Evolutionary conservation across 2,797 vertebrate genomes (phyloP).

Genomic region (Cossypha heuglini): DNA sequence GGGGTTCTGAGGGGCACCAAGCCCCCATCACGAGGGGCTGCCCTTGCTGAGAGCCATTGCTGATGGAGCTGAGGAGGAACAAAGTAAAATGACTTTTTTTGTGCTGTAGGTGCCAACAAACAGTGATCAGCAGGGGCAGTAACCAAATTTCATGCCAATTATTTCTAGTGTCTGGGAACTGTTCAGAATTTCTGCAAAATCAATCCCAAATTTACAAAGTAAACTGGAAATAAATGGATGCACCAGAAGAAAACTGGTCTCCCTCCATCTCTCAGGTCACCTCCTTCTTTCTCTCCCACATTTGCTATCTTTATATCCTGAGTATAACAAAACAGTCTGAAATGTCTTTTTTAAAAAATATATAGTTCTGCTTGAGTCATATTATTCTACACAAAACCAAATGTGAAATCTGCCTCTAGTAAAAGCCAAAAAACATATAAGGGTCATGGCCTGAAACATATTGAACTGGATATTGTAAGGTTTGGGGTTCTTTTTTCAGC

Average conservation of each 20-base stretch:
- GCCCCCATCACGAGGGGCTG: rapidly evolving
- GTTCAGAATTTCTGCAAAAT: neutral
- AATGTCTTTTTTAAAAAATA: neutral
- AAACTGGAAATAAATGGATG: neutral
- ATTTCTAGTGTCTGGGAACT: neutral
- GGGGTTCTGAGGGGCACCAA: neutral
- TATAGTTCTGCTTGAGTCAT: neutral
- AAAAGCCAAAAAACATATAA: constrained; percentile 3
- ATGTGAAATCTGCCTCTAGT: neutral
- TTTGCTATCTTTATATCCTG: neutral
- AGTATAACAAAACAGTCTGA: neutral
- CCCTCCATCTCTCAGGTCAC: neutral
- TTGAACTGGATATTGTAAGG: constrained; percentile 27
- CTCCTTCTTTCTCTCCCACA: neutral
- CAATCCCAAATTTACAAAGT: neutral
- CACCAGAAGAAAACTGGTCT: neutral
- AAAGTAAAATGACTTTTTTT: neutral
- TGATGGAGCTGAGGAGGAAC: neutral
- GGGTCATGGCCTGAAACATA: constrained; percentile 40
- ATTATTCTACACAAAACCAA: neutral
- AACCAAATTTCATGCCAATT: neutral
- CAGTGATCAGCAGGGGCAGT: neutral
- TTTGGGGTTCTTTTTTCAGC: neutral
- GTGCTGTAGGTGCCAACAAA: neutral
- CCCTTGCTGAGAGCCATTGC: neutral